Evolutionary conservation across 1,140 invertebrate genomes (phyloP).

Genomic region (Trichoplusia ni): DNA sequence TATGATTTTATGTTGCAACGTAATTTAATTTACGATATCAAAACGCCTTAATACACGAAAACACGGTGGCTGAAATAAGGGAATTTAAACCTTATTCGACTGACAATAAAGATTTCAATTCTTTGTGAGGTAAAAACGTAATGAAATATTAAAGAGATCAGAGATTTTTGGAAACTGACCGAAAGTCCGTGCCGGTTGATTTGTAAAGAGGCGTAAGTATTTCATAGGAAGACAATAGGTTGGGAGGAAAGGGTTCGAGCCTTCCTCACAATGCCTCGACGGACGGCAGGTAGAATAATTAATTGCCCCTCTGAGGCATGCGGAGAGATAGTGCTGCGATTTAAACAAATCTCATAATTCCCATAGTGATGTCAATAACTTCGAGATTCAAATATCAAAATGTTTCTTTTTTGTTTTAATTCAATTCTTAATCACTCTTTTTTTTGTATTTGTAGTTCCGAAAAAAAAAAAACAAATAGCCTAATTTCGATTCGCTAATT

Average conservation of each 20-base stretch:
- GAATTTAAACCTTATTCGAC: neutral
- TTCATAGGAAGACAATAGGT: slow-evolving; percentile 32
- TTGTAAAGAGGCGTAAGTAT: slow-evolving; percentile 28
- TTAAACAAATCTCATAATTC: slow-evolving; percentile 25
- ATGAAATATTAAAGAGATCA: slow-evolving; percentile 26
- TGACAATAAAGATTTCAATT: neutral
- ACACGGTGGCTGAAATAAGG: neutral
- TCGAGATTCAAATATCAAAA: too few species aligned
- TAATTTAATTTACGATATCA: slow-evolving; percentile 6
- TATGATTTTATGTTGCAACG: slow-evolving; percentile 6
- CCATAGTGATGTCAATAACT: slow-evolving; percentile 5
- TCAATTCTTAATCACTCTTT: too few species aligned
- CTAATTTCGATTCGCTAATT: too few species aligned
- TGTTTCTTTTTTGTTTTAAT: too few species aligned
- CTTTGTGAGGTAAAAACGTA: neutral
- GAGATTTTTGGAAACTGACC: slow-evolving; percentile 22
- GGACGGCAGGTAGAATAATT: slow-evolving; percentile 36
- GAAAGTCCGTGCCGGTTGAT: slow-evolving; percentile 27
- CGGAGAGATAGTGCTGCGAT: slow-evolving; percentile 7
- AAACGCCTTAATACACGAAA: neutral
- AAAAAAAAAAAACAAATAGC: neutral
- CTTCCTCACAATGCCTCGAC: slow-evolving; percentile 12
- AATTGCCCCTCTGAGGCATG: slow-evolving; percentile 33
- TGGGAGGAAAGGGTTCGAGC: slow-evolving; percentile 11
- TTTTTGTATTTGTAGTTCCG: neutral